phyloP scores from a whole-genome alignment of 1,140 invertebrate species.

The Melitaea cinxia region DNA sequence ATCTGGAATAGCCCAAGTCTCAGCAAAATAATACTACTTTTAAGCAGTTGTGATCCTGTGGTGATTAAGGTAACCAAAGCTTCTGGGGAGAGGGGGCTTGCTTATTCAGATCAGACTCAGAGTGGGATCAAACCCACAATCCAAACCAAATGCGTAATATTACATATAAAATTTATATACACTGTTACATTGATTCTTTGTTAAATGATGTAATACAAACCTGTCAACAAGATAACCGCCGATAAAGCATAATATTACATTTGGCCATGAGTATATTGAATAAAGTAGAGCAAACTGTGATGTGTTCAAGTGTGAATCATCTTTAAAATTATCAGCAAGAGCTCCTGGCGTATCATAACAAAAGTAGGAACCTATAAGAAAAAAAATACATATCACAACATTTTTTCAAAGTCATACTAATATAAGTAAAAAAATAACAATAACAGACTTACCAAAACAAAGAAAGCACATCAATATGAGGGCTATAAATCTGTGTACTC shows the following conservation, averaged over 20 bases:
- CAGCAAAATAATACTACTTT: too few species aligned
- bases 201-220: conserved; percentile 62
- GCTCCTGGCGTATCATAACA: conserved; percentile 98
- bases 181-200: too few species aligned
- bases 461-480: conserved; percentile 74
- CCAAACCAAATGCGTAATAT: too few species aligned
- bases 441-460: conserved; percentile 69
- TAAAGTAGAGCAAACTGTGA: conserved; percentile 94
- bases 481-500: conserved; percentile 65
- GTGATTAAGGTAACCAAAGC: too few species aligned
- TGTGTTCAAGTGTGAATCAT: conserved; percentile 91
- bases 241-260: conserved; percentile 97
- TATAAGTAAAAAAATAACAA: neutral
- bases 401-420: neutral
- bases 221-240: conserved; percentile 97
- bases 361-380: conserved; percentile 94
- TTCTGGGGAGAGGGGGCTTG: too few species aligned
- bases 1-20: too few species aligned
- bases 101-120: too few species aligned
- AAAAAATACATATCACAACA: neutral
- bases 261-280: conserved; percentile 98
- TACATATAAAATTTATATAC: too few species aligned
- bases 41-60: too few species aligned
- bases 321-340: conserved; percentile 92
- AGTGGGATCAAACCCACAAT: too few species aligned